These are phyloP conservation scores for Clarias pachynema DNA, from an alignment of 2,797 vertebrate genomes.

Conservation along the genomic window DNA sequence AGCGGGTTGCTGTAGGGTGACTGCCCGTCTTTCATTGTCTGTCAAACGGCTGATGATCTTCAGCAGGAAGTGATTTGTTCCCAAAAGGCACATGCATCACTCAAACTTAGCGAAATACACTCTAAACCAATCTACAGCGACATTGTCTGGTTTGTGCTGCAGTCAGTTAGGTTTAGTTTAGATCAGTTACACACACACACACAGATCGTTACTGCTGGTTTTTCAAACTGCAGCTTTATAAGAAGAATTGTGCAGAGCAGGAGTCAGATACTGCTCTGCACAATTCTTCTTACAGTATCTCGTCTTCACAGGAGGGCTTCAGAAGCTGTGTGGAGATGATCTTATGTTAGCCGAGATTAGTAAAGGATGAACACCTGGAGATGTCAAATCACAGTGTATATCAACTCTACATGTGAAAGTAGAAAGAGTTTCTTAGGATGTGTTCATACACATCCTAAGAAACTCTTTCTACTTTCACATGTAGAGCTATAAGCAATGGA, in stretches of 20 bases:
- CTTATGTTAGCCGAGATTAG: not conserved
- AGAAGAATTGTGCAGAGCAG: not conserved
- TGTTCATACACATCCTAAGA: too few relatives aligned
- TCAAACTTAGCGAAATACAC: conserved; percentile 5
- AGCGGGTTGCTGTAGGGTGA: conserved; percentile 44
- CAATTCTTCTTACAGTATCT: not conserved
- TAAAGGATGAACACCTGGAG: not conserved
- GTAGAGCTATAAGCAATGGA: not conserved
- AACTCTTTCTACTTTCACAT: too few relatives aligned
- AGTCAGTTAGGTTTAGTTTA: not conserved
- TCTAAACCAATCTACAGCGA: not conserved
- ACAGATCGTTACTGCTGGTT: not conserved
- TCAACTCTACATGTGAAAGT: not conserved
- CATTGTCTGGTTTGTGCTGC: not conserved
- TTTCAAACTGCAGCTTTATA: not conserved
- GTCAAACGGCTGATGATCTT: conserved; percentile 38
- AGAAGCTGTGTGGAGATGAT: conserved; percentile 2
- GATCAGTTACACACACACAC: not conserved
- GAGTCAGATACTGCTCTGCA: too few relatives aligned
- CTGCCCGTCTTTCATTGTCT: conserved; percentile 32
- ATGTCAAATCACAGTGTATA: not conserved
- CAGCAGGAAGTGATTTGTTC: conserved; percentile 20
- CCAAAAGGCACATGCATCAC: not conserved
- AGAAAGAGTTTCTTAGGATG: not conserved
- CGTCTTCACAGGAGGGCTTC: conserved; percentile 20